Evolutionary conservation across 2,888 invertebrate genomes (phyloP).

Genomic region (Belgica antarctica): DNA sequence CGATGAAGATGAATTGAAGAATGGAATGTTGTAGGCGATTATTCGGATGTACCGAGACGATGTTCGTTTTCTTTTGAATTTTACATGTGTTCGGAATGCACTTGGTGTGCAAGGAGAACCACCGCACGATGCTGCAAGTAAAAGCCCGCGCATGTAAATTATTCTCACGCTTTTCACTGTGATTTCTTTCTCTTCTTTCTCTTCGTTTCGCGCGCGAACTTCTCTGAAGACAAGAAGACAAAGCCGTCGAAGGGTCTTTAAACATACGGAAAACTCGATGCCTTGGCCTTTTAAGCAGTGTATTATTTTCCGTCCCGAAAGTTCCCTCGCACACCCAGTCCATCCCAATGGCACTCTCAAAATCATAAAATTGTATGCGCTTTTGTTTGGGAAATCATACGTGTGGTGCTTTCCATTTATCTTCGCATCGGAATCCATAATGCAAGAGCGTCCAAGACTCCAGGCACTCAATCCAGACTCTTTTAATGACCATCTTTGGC

Average conservation of each 20-base stretch:
- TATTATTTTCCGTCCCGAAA: no score
- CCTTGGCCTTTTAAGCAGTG: no score
- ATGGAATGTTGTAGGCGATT: slow-evolving; percentile 43
- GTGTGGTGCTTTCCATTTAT: background rate
- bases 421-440: slow-evolving; percentile 12
- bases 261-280: no score
- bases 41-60: slow-evolving; percentile 3
- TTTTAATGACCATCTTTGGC: slow-evolving; percentile 28
- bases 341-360: background rate
- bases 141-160: slow-evolving; percentile 41
- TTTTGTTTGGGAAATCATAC: slow-evolving; percentile 26
- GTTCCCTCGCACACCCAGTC: no score
- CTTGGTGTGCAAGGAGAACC: background rate
- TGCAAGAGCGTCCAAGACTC: slow-evolving; percentile 15
- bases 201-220: background rate
- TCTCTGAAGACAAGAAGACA: slow-evolving; percentile 14
- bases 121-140: background rate
- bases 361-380: slow-evolving; percentile 32
- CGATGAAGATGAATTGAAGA: slow-evolving; percentile 1
- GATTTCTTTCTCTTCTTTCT: slow-evolving; percentile 14
- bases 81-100: no score
- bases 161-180: slow-evolving; percentile 42
- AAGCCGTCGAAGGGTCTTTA: background rate
- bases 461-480: slow-evolving; percentile 26
- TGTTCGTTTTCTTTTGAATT: no score